Evolutionary conservation across 2,888 invertebrate species (phyloP), one percentile per base, ranked within the genome.

Genomic region (Drosophila mimetica): DNA sequence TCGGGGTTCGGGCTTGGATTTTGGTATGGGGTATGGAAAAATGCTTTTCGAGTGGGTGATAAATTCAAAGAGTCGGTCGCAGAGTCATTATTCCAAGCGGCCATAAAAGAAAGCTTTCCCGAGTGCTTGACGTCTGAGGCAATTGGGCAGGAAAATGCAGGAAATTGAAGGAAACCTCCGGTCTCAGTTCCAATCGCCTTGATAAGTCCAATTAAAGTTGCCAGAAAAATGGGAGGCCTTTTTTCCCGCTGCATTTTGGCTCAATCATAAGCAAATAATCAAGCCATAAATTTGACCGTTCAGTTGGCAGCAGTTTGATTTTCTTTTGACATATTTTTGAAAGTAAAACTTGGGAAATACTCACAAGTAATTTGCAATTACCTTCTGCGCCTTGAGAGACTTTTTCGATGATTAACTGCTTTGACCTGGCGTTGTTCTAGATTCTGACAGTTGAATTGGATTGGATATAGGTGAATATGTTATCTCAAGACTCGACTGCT

Each of bases 171-270:
- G 64, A 64, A 64, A 67, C 54, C 32, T 42, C 48, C 30, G 36
- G 70, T 46, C 55, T 54, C 55, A 64, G 50, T 70, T 58, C 74
- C 65, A 74, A 70, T 61, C 65, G 34, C 71, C 60, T 64, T 88
- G 83, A 84, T 84, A 84, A 88, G 87, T 88, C 86, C 88, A 84
- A 84, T 88, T 84, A 84, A 84, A 84, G 71, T 84, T 87, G 69
- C 64, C 47, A 50, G 73, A 71, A 71, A 48, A 66, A 71, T 71
- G 61, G 61, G 50, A 60, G 25, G 66, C 46, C 46, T 71, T 59
- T 53, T 37, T 51, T 44, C 18, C 4, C 11, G 14, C 16, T n/a
- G 8, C 16, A n/a, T 28, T 25, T 55, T 36, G 39, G 66, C 22
- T 34, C 57, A 71, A 73, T 83, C 86, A 83, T 86, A 86, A 77